A percentile compares a stretch with the other conserved stretches of the same genome.
Conservation (phyloP, 2,797 vertebrate species). For the Oryzias dopingdopingensis region DNA sequence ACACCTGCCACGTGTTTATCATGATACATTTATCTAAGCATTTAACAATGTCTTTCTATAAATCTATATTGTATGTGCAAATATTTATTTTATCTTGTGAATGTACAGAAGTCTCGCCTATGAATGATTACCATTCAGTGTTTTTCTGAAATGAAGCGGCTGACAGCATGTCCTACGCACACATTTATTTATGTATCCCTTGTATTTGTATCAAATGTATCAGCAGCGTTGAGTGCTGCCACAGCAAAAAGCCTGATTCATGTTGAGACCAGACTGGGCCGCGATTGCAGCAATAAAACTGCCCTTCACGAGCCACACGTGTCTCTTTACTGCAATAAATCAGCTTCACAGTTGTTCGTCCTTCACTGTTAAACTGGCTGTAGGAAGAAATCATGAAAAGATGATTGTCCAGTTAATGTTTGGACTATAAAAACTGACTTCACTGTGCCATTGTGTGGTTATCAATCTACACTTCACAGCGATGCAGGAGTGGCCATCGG, state of each 20-base stretch:
- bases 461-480: conserved; percentile 3
- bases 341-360: conserved; percentile 12
- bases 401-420: conserved; percentile 16
- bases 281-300: conserved; percentile 58
- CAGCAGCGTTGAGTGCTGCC: conserved; percentile 30
- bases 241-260: conserved; percentile 45
- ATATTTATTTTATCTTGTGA: conserved; percentile 71
- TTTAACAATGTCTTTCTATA: conserved; percentile 29
- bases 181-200: conserved; percentile 38
- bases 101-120: conserved; percentile 48
- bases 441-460: not conserved
- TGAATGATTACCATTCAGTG: conserved; percentile 29
- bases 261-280: conserved; percentile 41
- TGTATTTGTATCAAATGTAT: conserved; percentile 23
- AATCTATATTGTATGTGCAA: conserved; percentile 46
- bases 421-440: conserved; percentile 7
- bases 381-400: conserved; percentile 16
- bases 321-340: conserved; percentile 8
- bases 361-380: conserved; percentile 12
- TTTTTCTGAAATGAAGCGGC: conserved; percentile 23
- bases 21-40: not conserved
- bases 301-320: conserved; percentile 17
- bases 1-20: conserved; percentile 45
- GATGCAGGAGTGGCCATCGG: conserved; percentile 2
- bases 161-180: conserved; percentile 30